These are phyloP conservation scores for Ormyrus thymus DNA, from an alignment of 2,888 invertebrate genomes.

Conservation along the genomic window DNA sequence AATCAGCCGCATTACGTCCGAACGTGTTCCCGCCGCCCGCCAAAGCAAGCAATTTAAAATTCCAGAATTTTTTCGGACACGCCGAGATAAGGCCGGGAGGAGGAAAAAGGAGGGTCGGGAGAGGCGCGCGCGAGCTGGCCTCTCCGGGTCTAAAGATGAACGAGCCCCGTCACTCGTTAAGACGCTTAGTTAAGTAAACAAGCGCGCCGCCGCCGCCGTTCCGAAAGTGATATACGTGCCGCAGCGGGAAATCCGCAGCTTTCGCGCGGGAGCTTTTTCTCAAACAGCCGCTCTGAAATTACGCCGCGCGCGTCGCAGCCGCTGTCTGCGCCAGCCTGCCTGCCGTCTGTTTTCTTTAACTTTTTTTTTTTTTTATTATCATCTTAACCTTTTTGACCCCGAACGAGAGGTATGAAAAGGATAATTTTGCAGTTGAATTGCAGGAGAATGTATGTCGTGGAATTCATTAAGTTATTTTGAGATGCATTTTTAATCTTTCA, in stretches of 20 bases:
- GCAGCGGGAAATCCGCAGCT: conserved; percentile 65
- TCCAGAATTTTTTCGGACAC: not conserved
- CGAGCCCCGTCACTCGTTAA: conserved; percentile 62
- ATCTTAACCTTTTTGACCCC: no score
- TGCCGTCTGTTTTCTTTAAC: no score
- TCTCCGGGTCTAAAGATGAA: conserved; percentile 26
- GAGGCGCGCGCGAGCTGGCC: not conserved
- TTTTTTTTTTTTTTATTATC: no score
- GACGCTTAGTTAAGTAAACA: conserved; percentile 67
- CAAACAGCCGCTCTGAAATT: conserved; percentile 57
- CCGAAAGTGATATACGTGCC: conserved; percentile 68
- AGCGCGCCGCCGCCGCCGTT: conserved; percentile 52
- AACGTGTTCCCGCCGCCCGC: no score
- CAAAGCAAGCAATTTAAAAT: no score
- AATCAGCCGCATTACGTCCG: no score
- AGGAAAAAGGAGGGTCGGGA: not conserved
- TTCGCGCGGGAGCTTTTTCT: conserved; percentile 59
- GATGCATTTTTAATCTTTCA: no score
- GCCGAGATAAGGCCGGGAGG: not conserved
- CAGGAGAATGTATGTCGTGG: no score
- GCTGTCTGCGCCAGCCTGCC: not conserved
- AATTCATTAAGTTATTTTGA: no score
- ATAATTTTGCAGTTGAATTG: no score
- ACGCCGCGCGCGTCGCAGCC: not conserved
- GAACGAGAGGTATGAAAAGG: no score